phyloP scores from a whole-genome alignment of 2,888 invertebrate species.

The Scrobipalpa costella region DNA sequence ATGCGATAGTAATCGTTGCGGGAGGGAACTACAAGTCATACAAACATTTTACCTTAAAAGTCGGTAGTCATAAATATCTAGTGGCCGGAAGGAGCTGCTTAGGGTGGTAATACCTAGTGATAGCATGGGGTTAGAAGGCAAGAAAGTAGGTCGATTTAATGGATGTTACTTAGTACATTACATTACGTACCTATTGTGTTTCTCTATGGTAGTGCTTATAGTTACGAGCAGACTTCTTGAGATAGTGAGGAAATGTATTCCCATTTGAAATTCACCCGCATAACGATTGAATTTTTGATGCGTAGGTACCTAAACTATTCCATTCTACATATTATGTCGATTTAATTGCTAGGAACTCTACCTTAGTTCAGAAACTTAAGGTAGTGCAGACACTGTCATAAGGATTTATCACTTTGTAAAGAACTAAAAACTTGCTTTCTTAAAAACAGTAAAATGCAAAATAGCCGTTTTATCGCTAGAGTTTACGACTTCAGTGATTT shows the following conservation, averaged over 20 bases:
- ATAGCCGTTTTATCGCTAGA: conserved; percentile 3
- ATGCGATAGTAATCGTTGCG: too few relatives aligned
- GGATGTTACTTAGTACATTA: background rate
- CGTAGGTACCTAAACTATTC: too few relatives aligned
- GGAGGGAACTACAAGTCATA: background rate
- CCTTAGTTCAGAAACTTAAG: too few relatives aligned
- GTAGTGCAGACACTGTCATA: conserved; percentile 10
- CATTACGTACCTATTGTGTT: background rate
- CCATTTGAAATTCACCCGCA: too few relatives aligned
- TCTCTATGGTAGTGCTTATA: too few relatives aligned
- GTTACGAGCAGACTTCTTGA: too few relatives aligned
- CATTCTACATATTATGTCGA: too few relatives aligned
- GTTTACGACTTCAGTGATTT: conserved; percentile 11
- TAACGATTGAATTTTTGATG: too few relatives aligned
- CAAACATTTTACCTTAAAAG: background rate
- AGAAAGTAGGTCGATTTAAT: conserved; percentile 6
- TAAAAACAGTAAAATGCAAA: conserved; percentile 1
- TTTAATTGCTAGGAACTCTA: too few relatives aligned
- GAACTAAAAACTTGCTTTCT: background rate
- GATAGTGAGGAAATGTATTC: too few relatives aligned
- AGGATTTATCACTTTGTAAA: background rate
- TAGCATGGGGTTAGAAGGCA: conserved; percentile 6
- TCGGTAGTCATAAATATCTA: background rate
- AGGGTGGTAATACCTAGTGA: background rate
- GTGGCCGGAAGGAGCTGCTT: conserved; percentile 7